Evolutionary conservation across 2,888 invertebrate genomes (phyloP), one percentile per base, ranked within the genome.

Genomic region (Yponomeuta sedellus): DNA sequence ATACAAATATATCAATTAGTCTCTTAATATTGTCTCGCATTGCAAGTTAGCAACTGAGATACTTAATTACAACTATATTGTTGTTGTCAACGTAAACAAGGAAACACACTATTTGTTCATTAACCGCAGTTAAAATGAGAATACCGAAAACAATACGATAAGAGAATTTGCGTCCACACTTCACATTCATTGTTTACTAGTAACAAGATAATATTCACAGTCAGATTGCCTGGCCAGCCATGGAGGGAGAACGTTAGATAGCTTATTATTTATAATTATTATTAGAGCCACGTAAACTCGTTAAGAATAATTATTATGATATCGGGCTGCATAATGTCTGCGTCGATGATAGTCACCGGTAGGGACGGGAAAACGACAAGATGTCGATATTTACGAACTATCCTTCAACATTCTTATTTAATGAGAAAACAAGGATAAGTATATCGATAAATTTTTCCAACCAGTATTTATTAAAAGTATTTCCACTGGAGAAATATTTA

Each of bases 211-310:
- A 34, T n/a, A n/a, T 20, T 20, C 10, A 10, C 1, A 34, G 5
- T 52, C 16, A 16, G 44, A 12, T 59, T 22, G 59, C 12, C 59
- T 22, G 19, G 19, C 58, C 57, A 58, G 20, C 22, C 19, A 58
- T 12, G 10, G 10, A 25, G 64, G 67, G 68, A 69, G 70, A 64
- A 58, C 66, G 70, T 70, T 67, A 67, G 65, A 70, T 64, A 77
- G 72, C 76, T 79, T 76, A 75, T 74, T 68, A 69, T 63, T 67
- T 73, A 77, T 76, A n/a, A n/a, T n/a, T n/a, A 78, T 22, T 20
- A 59, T 59, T 68, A 57, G 68, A 73, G 79, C 76, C 80, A 78
- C 71, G 75, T 77, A 79, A 74, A 78, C 59, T 25, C 59, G 59
- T 59, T 59, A 59, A 59, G 4, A 52, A 34, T 34, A 28, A 28